These are phyloP conservation scores for Sycophaga agraensis DNA, from an alignment of 1,140 invertebrate genomes.

Conservation along the genomic window DNA sequence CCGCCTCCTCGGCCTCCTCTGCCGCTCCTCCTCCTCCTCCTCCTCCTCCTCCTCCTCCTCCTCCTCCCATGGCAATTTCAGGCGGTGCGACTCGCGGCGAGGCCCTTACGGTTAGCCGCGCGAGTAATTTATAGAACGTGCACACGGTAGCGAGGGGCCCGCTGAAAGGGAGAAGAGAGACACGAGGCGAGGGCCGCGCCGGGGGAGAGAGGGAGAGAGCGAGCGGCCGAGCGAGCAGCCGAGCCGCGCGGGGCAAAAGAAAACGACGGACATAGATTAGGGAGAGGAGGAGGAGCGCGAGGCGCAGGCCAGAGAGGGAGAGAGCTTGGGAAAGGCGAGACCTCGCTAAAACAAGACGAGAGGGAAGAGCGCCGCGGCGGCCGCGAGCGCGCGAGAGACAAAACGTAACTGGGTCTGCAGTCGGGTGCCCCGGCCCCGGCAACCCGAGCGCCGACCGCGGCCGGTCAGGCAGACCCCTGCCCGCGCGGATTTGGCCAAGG, in stretches of 20 bases:
- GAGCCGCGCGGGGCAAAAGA: not conserved
- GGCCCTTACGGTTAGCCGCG: not conserved
- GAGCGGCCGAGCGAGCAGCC: not conserved
- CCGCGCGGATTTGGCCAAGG: too few relatives aligned
- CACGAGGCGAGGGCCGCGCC: not conserved
- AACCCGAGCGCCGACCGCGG: too few relatives aligned
- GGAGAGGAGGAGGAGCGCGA: too few relatives aligned
- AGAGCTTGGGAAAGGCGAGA: conserved; percentile 28
- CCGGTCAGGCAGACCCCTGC: too few relatives aligned
- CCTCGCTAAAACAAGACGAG: conserved; percentile 19
- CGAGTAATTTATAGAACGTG: conserved; percentile 26
- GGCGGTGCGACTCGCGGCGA: not conserved
- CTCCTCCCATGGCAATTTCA: not conserved
- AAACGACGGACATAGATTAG: conserved; percentile 17
- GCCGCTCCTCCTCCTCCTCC: not conserved
- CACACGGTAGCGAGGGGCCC: conserved; percentile 1
- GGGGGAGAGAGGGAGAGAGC: conserved; percentile 12
- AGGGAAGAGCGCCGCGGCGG: too few relatives aligned
- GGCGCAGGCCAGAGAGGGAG: too few relatives aligned
- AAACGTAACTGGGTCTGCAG: conserved; percentile 3
- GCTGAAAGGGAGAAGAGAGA: conserved; percentile 4
- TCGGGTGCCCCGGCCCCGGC: not conserved
- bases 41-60: not conserved
- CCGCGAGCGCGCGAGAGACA: too few relatives aligned
- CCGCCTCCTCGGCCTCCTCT: not conserved